Conservation (phyloP, 2,797 vertebrate genomes). For the Sebastes kiyomatsui region DNA sequence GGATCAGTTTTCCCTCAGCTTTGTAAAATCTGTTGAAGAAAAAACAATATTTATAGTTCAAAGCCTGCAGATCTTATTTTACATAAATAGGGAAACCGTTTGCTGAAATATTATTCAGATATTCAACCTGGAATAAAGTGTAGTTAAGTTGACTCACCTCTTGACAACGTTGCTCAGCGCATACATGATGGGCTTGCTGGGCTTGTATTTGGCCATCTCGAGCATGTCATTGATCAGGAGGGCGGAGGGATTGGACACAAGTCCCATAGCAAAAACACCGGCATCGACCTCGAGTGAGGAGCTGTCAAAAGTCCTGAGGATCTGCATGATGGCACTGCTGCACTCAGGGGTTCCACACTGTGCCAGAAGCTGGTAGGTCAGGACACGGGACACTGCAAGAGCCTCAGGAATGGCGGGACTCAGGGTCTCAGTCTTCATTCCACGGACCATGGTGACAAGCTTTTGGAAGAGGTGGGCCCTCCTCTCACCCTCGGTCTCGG, state of each 20-base stretch:
- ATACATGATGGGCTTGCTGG: conserved; percentile 90
- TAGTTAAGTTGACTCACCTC: conserved; percentile 78
- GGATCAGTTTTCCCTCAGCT: conserved; percentile 72
- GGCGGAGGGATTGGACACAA: conserved; percentile 87
- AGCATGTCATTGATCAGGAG: conserved; percentile 89
- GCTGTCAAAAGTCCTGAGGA: conserved; percentile 82
- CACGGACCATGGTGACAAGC: conserved; percentile 87
- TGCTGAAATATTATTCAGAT: neutral
- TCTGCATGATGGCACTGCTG: conserved; percentile 87
- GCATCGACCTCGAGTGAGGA: conserved; percentile 84
- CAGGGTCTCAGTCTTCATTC: conserved; percentile 83
- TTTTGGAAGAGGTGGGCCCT: conserved; percentile 88
- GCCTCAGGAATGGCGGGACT: conserved; percentile 83
- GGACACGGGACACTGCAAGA: conserved; percentile 77
- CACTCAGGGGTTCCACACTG: conserved; percentile 95
- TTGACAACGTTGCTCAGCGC: conserved; percentile 90
- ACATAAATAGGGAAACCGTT: neutral
- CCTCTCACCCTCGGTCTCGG: conserved; percentile 82
- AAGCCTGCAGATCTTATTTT: neutral
- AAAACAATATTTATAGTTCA: neutral
- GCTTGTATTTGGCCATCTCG: conserved; percentile 86
- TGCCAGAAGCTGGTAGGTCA: conserved; percentile 89
- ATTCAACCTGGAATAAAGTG: neutral
- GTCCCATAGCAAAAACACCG: conserved; percentile 87
- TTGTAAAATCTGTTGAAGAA: conserved; percentile 81